A percentile compares a stretch with the other conserved stretches of the same genome.
Evolutionary conservation across 2,888 invertebrate genomes (phyloP).

Genomic region (Clitarchus hookeri): DNA sequence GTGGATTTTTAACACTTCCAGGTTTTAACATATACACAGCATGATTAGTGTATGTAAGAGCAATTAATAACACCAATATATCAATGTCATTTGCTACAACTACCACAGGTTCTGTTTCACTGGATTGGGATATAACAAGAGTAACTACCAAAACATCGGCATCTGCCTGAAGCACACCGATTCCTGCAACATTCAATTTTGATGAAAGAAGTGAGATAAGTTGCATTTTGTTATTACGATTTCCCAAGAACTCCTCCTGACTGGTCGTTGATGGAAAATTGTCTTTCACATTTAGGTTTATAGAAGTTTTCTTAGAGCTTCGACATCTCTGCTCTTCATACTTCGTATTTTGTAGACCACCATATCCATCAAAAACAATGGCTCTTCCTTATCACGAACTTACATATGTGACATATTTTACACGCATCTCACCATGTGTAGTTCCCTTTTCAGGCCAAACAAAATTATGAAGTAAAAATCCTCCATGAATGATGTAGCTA

Average conservation of each 20-base stretch:
- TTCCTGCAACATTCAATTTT: too few species aligned
- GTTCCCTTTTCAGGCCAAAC: neutral
- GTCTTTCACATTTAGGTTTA: neutral
- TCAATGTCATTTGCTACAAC: too few species aligned
- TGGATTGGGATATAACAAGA: too few species aligned
- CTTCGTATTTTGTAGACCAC: neutral
- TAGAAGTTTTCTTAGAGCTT: neutral
- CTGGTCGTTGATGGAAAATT: neutral
- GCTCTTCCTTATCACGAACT: neutral
- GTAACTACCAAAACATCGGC: too few species aligned
- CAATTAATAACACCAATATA: too few species aligned
- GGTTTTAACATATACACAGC: too few species aligned
- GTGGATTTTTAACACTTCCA: too few species aligned
- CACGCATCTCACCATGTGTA: too few species aligned
- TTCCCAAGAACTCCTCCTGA: neutral
- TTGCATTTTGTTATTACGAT: neutral
- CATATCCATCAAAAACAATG: neutral
- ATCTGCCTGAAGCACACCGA: too few species aligned
- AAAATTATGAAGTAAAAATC: constrained; percentile 11
- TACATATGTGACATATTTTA: neutral
- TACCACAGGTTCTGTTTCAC: too few species aligned
- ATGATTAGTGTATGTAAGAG: too few species aligned
- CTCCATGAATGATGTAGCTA: neutral
- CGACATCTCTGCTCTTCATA: constrained; percentile 16
- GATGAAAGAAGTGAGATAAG: too few species aligned